These are phyloP conservation scores for Etheostoma spectabile DNA, from an alignment of 2,113 vertebrate genomes.

Conservation along the genomic window DNA sequence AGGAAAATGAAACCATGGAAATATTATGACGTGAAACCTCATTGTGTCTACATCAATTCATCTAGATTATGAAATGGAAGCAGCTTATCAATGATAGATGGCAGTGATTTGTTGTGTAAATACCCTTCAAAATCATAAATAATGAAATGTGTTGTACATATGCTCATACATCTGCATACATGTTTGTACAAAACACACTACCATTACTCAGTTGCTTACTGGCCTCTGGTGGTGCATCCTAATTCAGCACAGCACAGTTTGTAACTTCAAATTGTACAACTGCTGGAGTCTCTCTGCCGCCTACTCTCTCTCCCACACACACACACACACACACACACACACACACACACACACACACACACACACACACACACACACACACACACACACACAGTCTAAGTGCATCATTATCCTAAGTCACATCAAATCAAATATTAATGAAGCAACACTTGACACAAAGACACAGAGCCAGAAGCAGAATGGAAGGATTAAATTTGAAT, in stretches of 20 bases:
- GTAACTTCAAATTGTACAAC: slow-evolving; percentile 34
- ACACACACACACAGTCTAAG: slow-evolving; percentile 20
- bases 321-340: slow-evolving; percentile 23
- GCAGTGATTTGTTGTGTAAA: slow-evolving; percentile 39
- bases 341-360: slow-evolving; percentile 18
- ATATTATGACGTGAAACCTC: slow-evolving; percentile 27
- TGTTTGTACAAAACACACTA: slow-evolving; percentile 7
- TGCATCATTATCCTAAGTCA: slow-evolving; percentile 58
- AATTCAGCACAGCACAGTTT: slow-evolving; percentile 18
- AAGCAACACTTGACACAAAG: slow-evolving; percentile 61
- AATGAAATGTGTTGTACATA: slow-evolving; percentile 9
- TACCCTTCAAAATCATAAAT: slow-evolving; percentile 27
- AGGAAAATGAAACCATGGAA: slow-evolving; percentile 45
- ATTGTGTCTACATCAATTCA: slow-evolving; percentile 16
- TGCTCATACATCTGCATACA: background rate
- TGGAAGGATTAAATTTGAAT: slow-evolving; percentile 61
- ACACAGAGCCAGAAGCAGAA: slow-evolving; percentile 40
- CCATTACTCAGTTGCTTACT: slow-evolving; percentile 37
- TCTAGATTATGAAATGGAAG: slow-evolving; percentile 37
- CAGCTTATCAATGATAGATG: slow-evolving; percentile 52
- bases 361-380: slow-evolving; percentile 14
- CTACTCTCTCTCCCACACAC: background rate
- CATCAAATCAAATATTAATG: slow-evolving; percentile 72
- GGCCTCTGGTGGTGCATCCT: slow-evolving; percentile 45
- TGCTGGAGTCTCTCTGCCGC: background rate